phyloP scores from a whole-genome alignment of 2,888 invertebrate species.

The Proisotoma minuta region DNA sequence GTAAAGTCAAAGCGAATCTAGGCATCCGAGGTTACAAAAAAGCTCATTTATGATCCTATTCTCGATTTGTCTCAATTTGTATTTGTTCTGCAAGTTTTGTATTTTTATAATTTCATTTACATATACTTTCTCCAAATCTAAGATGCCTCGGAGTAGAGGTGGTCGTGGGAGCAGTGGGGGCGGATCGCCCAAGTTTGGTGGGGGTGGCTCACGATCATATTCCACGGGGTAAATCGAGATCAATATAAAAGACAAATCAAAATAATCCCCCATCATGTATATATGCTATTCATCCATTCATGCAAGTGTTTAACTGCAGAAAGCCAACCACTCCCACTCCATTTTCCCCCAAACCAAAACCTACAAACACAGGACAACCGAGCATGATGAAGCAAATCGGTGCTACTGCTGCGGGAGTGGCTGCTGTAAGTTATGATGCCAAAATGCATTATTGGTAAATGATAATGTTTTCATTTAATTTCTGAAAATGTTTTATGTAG shows the following conservation, averaged over 20 bases:
- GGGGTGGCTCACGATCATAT: not conserved
- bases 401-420: constrained; percentile 31
- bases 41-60: no score
- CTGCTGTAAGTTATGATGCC: constrained; percentile 18
- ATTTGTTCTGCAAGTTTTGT: no score
- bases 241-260: no score
- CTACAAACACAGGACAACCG: constrained; percentile 7
- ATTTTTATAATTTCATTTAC: not conserved
- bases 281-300: not conserved
- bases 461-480: not conserved
- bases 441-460: not conserved
- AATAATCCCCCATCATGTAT: no score
- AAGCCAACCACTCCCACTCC: constrained; percentile 11
- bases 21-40: no score
- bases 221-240: not conserved
- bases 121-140: not conserved
- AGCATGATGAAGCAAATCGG: constrained; percentile 21
- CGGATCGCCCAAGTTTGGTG: not conserved
- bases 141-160: constrained; percentile 10
- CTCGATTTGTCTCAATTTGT: no score
- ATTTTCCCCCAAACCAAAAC: not conserved
- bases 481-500: constrained; percentile 20
- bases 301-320: not conserved
- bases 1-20: no score
- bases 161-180: not conserved